These are phyloP conservation scores for Rhadinocentrus ornatus DNA, from an alignment of 2,797 vertebrate genomes.

Conservation along the genomic window DNA sequence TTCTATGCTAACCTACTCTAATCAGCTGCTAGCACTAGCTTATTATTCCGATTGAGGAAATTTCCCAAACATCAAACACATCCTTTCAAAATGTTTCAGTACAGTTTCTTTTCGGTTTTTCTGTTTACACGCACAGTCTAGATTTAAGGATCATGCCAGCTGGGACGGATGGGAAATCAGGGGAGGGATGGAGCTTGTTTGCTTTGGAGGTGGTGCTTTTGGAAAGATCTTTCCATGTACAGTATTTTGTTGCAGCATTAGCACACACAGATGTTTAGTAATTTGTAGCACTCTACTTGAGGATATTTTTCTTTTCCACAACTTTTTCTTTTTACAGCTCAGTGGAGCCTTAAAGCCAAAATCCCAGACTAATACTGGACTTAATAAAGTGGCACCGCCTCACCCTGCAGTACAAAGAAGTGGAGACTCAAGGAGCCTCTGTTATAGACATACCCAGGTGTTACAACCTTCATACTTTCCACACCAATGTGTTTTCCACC, in stretches of 20 bases:
- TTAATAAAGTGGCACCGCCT: constrained; percentile 41
- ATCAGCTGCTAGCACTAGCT: not conserved
- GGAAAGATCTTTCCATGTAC: constrained; percentile 56
- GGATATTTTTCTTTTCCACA: constrained; percentile 43
- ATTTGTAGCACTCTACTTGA: not conserved
- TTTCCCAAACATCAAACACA: not conserved
- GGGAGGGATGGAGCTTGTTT: constrained; percentile 62
- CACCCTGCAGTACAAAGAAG: constrained; percentile 34
- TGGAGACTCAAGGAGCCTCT: constrained; percentile 58
- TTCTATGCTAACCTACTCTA: not conserved
- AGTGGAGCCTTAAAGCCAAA: constrained; percentile 55
- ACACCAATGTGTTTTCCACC: constrained; percentile 63
- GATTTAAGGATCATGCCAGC: constrained; percentile 13
- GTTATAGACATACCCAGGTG: constrained; percentile 71
- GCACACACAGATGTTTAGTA: constrained; percentile 3
- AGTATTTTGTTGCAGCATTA: constrained; percentile 23
- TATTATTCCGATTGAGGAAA: not conserved
- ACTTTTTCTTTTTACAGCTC: constrained; percentile 46
- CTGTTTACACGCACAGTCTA: constrained; percentile 13
- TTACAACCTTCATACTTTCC: constrained; percentile 63
- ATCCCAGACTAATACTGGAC: constrained; percentile 44
- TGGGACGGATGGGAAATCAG: constrained; percentile 60
- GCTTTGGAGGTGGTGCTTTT: constrained; percentile 41
- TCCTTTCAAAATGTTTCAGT: not conserved
- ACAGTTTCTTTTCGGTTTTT: not conserved